These are phyloP conservation scores for Brachyptera putata DNA, from an alignment of 2,888 invertebrate species.

Conservation along the genomic window DNA sequence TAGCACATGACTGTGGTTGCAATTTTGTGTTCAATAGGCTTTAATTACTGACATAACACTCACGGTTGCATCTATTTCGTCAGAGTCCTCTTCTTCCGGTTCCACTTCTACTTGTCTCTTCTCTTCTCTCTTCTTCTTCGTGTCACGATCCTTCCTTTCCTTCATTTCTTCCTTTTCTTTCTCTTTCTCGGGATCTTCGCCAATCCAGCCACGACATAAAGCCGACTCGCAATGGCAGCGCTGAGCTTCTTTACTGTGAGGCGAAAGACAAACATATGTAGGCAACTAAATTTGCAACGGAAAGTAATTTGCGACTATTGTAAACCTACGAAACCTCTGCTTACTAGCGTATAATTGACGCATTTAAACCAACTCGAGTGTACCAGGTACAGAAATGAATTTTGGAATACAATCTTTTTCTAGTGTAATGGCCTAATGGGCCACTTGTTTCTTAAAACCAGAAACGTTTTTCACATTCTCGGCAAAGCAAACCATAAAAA, in stretches of 20 bases:
- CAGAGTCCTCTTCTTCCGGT: slow-evolving; percentile 24
- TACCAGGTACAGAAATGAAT: no score
- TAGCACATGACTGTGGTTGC: no score
- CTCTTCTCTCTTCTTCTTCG: slow-evolving; percentile 43
- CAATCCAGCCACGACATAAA: slow-evolving; percentile 93
- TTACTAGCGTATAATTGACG: no score
- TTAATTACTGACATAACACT: background rate
- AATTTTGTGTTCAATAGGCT: no score
- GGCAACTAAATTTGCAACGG: slow-evolving; percentile 19
- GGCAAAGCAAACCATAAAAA: no score
- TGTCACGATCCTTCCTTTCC: slow-evolving; percentile 40
- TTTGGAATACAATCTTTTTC: no score
- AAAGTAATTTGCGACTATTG: no score
- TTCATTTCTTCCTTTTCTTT: slow-evolving; percentile 36
- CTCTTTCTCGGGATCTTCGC: slow-evolving; percentile 66
- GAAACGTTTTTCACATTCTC: no score
- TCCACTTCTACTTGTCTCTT: slow-evolving; percentile 30
- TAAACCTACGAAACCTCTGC: no score
- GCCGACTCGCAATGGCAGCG: slow-evolving; percentile 88
- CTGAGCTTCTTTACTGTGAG: slow-evolving; percentile 84
- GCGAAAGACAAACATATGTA: slow-evolving; percentile 19
- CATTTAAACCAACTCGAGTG: no score
- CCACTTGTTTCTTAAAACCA: no score
- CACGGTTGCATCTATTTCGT: slow-evolving; percentile 25
- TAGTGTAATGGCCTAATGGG: no score